These are phyloP conservation scores for Phalangium opilio DNA, from an alignment of 2,888 invertebrate genomes.

Conservation along the genomic window DNA sequence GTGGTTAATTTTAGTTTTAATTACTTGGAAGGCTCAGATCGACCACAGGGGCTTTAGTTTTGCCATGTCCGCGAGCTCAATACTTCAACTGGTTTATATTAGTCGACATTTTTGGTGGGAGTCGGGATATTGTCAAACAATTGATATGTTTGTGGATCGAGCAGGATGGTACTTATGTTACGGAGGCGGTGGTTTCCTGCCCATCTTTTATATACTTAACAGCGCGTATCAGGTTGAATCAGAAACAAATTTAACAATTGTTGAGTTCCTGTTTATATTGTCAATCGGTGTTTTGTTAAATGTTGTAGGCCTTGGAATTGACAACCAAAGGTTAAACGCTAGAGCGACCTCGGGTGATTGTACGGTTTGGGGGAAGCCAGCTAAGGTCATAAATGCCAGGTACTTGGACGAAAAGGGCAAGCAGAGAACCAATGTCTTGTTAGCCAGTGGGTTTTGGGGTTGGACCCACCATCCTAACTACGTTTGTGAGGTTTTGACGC, in stretches of 20 bases:
- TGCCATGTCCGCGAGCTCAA: conserved; percentile 28
- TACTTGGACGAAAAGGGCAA: conserved; percentile 29
- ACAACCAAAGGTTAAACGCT: conserved; percentile 38
- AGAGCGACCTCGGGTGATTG: conserved; percentile 28
- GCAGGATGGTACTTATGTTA: conserved; percentile 37
- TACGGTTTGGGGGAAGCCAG: conserved; percentile 32
- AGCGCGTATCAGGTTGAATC: conserved; percentile 36
- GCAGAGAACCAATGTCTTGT: conserved; percentile 30
- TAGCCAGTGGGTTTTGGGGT: conserved; percentile 44
- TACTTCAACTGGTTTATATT: conserved; percentile 37
- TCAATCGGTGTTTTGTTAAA: conserved; percentile 25
- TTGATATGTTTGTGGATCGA: conserved; percentile 41
- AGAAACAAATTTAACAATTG: conserved; percentile 19
- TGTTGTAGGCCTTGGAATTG: conserved; percentile 36
- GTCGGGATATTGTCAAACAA: conserved; percentile 40
- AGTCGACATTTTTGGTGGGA: conserved; percentile 44
- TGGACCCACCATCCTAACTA: conserved; percentile 44
- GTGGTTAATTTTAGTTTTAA: conserved; percentile 28
- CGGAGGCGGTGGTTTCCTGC: conserved; percentile 40
- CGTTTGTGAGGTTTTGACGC: conserved; percentile 38
- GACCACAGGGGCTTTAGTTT: conserved; percentile 25
- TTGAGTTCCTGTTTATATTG: conserved; percentile 25
- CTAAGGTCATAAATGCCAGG: conserved; percentile 27
- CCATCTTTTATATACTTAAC: conserved; percentile 32
- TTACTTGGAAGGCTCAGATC: conserved; percentile 13